These are phyloP conservation scores for Pseudomugil gertrudae DNA, from an alignment of 2,797 vertebrate species.

Conservation along the genomic window DNA sequence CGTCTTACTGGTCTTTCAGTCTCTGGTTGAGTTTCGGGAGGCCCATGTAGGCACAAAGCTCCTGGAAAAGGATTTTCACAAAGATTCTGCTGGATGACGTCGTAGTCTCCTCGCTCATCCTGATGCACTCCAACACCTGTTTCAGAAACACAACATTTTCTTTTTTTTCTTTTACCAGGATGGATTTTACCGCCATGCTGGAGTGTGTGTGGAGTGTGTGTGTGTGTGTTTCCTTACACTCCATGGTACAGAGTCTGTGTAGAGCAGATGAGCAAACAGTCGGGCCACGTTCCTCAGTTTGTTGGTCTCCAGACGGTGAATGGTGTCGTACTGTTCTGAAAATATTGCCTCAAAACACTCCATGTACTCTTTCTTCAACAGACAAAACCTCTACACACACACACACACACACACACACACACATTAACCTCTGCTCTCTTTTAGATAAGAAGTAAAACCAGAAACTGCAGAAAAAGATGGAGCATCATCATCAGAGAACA, in stretches of 20 bases:
- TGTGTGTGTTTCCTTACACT: conserved; percentile 84
- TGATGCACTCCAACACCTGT: conserved; percentile 95
- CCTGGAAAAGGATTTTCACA: conserved; percentile 99
- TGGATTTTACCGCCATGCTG: neutral
- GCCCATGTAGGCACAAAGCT: conserved; percentile 98
- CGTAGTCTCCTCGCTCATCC: conserved; percentile 95
- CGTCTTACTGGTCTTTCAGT: conserved; percentile 91
- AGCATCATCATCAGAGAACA: too few species aligned
- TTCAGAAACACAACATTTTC: conserved; percentile 3
- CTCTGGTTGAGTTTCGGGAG: conserved; percentile 95
- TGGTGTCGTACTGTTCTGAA: conserved; percentile 95
- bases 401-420: conserved; percentile 6
- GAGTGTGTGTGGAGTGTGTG: neutral
- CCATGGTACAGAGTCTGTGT: conserved; percentile 97
- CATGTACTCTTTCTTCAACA: conserved; percentile 98
- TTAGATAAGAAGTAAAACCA: neutral
- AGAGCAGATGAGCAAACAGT: conserved; percentile 96
- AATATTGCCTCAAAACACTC: conserved; percentile 97
- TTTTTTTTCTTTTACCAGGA: neutral
- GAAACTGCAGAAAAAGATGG: neutral
- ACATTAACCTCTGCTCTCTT: neutral
- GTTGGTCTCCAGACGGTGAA: conserved; percentile 98
- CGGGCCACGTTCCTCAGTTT: conserved; percentile 97
- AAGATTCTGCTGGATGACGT: conserved; percentile 98
- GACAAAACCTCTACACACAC: conserved; percentile 89